Base-by-base conservation (phyloP, 64 coral and sea anemone species). In the Astreopora myriophthalma region DNA sequence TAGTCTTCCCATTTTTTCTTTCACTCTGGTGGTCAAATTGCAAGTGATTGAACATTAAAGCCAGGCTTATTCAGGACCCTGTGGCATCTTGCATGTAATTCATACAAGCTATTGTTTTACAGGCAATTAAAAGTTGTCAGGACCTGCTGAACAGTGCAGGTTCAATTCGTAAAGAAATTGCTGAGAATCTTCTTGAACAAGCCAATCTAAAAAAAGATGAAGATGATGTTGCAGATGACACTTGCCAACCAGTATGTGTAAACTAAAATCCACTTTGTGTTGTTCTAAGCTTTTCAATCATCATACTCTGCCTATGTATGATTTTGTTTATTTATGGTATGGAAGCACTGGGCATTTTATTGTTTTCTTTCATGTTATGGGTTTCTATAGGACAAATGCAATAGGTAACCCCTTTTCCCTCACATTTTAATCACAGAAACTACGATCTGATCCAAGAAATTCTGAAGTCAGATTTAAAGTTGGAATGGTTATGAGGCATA, bases 401-500 rank as follows among this genome's bases (percentile, higher is more conserved):
- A 51, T 51, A 1, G 0, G 48, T 51, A n/a, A n/a, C n/a, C n/a
- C n/a, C n/a, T n/a, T n/a, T n/a, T n/a, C n/a, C n/a, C n/a, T n/a
- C n/a, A n/a, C n/a, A n/a, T 55, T 14, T 85, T 69, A 5, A 35
- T 19, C 9, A 34, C 39, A 96, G 95, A 96, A 93, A 86, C 73
- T 81, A 20, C 89, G 91, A 60, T 93, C 95, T 69, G 87, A 96
- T 81, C 86, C 73, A 71, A 64, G 62, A 72, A 36, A 93, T 87
- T 55, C 57, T 5, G 62, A 86, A 57, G 87, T 96, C 63, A 36
- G 27, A 19, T 96, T 76, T 73, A 90, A 93, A 93, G 87, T 96
- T 87, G 95, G 95, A 79, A 96, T 96, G 95, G 95, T 96, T 8
- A 96, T 96, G 95, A 71, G 95, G 26, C 95, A 96, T 63, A 93